Conservation (phyloP, 2,797 vertebrate species). For the Melanotaenia pygmaea region DNA sequence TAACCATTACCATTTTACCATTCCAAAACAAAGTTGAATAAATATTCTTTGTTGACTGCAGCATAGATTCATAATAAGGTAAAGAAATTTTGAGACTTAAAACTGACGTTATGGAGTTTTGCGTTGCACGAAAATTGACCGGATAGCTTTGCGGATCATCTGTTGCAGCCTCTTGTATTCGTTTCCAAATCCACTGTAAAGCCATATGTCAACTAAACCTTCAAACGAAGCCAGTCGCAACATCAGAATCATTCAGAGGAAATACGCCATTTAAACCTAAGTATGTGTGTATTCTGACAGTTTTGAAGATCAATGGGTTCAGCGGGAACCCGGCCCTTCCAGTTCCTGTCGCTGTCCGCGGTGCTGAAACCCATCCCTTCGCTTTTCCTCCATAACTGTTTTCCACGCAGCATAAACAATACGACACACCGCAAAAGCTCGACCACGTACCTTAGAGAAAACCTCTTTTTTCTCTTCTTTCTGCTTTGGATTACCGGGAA, state of each 20-base stretch:
- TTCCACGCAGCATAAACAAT: slow-evolving; percentile 46
- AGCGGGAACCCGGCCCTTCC: neutral
- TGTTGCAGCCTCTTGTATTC: neutral
- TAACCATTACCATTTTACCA: too few species aligned
- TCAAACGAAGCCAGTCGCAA: neutral
- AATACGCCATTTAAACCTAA: neutral
- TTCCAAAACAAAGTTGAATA: neutral
- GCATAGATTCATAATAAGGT: neutral
- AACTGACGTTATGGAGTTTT: neutral
- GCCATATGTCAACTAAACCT: neutral
- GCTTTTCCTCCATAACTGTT: slow-evolving; percentile 64
- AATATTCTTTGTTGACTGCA: neutral
- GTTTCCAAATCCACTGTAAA: neutral
- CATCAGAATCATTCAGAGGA: neutral
- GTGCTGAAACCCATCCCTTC: slow-evolving; percentile 79
- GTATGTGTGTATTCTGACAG: too few species aligned
- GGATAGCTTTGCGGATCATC: neutral
- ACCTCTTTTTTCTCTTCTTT: slow-evolving; percentile 88
- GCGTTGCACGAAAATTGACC: neutral
- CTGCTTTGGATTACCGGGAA: slow-evolving; percentile 70
- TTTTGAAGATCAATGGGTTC: neutral
- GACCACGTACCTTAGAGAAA: slow-evolving; percentile 80
- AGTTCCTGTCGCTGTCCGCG: slow-evolving; percentile 80
- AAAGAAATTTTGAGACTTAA: neutral
- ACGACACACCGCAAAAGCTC: slow-evolving; percentile 28